Conservation (phyloP, 1,140 invertebrate species). For the Aphis craccivora region DNA sequence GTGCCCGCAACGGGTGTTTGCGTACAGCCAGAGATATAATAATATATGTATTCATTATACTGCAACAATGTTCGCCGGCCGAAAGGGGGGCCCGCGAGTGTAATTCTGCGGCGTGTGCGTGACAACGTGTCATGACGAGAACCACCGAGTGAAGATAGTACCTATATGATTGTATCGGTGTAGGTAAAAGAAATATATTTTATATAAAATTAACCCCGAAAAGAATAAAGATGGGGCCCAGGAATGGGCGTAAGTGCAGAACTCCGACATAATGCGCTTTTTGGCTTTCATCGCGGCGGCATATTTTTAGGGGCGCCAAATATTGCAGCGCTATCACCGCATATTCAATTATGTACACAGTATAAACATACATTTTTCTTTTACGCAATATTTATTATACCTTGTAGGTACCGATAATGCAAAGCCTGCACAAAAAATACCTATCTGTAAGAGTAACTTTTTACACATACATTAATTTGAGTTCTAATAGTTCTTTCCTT, state of each 20-base stretch:
- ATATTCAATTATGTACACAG: background rate
- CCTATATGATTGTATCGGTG: background rate
- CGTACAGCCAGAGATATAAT: background rate
- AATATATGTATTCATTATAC: background rate
- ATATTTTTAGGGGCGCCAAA: background rate
- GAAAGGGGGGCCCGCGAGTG: background rate
- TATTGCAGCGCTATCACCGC: background rate
- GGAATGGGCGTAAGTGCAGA: background rate
- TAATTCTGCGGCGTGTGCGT: background rate
- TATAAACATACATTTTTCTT: background rate
- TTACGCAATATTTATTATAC: background rate
- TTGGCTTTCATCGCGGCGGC: background rate
- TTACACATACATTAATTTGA: too few relatives aligned
- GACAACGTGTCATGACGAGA: background rate
- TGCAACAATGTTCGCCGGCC: background rate
- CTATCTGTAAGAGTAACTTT: too few relatives aligned
- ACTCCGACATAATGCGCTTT: background rate
- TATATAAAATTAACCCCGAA: background rate
- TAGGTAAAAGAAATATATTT: background rate
- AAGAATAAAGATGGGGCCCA: background rate
- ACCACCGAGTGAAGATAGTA: background rate
- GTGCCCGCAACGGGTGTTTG: slow-evolving; percentile 1
- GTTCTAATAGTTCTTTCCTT: too few relatives aligned
- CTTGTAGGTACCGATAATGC: background rate
- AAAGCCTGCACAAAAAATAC: background rate